A percentile compares a stretch with the other conserved stretches of the same genome.
Conservation (phyloP, 2,888 invertebrate genomes). For the Tubulanus polymorphus region DNA sequence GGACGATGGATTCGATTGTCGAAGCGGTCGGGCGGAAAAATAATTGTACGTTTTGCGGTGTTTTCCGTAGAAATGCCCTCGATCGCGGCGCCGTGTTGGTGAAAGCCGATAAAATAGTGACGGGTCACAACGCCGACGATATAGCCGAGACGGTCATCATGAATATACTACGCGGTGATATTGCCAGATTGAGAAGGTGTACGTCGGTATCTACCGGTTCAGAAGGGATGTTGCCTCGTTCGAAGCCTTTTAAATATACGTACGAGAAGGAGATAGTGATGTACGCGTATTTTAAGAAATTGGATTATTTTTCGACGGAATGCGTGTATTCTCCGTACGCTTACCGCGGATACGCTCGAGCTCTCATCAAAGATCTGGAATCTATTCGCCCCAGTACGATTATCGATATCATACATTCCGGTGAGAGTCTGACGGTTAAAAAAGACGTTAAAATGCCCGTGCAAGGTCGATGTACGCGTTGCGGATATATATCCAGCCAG, state of each 20-base stretch:
- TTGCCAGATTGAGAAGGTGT: slow-evolving; percentile 87
- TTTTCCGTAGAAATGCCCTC: slow-evolving; percentile 88
- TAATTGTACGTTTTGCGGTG: slow-evolving; percentile 72
- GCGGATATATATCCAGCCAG: slow-evolving; percentile 83
- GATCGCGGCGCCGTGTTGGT: slow-evolving; percentile 89
- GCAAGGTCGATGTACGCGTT: slow-evolving; percentile 70
- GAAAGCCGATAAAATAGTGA: slow-evolving; percentile 88
- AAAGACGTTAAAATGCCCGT: slow-evolving; percentile 77
- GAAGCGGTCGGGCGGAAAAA: slow-evolving; percentile 72
- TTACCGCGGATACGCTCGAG: slow-evolving; percentile 65
- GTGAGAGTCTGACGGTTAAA: slow-evolving; percentile 66
- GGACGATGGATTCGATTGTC: slow-evolving; percentile 96
- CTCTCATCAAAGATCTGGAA: slow-evolving; percentile 90
- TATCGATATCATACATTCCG: slow-evolving; percentile 60
- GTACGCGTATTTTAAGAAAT: slow-evolving; percentile 92
- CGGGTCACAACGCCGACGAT: slow-evolving; percentile 72
- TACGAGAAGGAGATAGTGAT: slow-evolving; percentile 99
- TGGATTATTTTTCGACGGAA: slow-evolving; percentile 98
- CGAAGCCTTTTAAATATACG: slow-evolving; percentile 93
- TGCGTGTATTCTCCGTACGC: slow-evolving; percentile 98
- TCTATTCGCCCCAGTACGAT: slow-evolving; percentile 86
- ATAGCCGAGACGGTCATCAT: slow-evolving; percentile 97
- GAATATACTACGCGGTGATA: slow-evolving; percentile 95
- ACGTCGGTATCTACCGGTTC: slow-evolving; percentile 85
- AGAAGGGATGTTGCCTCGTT: slow-evolving; percentile 79